Conservation (phyloP, 2,797 vertebrate species). For the Sarcophilus harrisii region DNA sequence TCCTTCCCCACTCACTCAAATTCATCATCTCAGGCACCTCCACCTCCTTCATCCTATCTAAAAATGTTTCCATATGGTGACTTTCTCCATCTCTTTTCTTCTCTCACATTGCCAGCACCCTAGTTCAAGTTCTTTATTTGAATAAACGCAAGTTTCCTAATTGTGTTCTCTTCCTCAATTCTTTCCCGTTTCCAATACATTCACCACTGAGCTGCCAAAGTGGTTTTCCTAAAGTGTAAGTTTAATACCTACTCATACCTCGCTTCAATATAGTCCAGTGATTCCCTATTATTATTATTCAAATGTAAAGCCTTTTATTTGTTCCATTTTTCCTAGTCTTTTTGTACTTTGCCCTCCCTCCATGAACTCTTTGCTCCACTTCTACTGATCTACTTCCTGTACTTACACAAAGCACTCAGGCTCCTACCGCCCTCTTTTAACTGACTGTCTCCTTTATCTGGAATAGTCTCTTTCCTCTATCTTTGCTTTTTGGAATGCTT, state of each 20-base stretch:
- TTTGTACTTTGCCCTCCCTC: background rate
- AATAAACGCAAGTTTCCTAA: background rate
- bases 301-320: background rate
- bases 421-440: background rate
- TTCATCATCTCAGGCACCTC: background rate
- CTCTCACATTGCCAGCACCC: background rate
- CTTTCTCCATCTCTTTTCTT: background rate
- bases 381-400: background rate
- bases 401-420: background rate
- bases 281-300: background rate
- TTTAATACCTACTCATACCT: background rate
- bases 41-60: background rate
- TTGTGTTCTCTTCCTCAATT: background rate
- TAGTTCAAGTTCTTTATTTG: background rate
- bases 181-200: background rate
- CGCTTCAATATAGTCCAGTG: background rate
- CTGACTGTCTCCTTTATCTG: background rate
- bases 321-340: background rate
- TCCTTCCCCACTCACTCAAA: too few relatives aligned
- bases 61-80: background rate
- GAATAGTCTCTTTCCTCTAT: background rate
- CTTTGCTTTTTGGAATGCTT: background rate
- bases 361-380: background rate
- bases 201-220: too few relatives aligned
- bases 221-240: too few relatives aligned